Conservation (phyloP, 2,888 invertebrate species). For the Andrena praecox region DNA sequence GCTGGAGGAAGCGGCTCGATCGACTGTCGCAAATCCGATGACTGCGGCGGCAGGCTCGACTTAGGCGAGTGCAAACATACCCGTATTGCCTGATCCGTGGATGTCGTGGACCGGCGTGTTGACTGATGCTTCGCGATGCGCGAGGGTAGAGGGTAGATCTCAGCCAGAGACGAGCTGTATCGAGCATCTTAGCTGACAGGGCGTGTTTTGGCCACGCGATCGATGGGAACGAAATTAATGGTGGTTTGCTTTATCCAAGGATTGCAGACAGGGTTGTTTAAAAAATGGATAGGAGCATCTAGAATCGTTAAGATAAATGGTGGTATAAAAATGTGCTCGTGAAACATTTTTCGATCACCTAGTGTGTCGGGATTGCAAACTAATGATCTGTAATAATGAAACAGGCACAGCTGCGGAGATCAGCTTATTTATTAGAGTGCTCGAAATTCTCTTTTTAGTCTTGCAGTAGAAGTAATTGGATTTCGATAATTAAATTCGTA, state of each 20-base stretch:
- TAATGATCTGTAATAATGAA: too few relatives aligned
- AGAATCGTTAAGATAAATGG: background rate
- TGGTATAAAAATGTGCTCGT: background rate
- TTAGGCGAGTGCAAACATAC: constrained; percentile 19
- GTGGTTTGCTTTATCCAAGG: constrained; percentile 5
- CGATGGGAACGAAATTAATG: constrained; percentile 17
- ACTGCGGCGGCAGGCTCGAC: constrained; percentile 35
- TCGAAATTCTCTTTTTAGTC: background rate
- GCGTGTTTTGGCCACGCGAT: constrained; percentile 6
- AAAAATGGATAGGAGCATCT: background rate
- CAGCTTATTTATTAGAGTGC: background rate
- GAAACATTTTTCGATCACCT: background rate
- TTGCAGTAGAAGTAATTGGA: background rate
- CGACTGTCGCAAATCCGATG: constrained; percentile 71
- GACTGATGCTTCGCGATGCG: constrained; percentile 8
- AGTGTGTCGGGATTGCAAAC: too few relatives aligned
- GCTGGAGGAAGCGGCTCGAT: constrained; percentile 47
- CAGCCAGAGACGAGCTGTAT: background rate
- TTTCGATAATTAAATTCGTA: background rate
- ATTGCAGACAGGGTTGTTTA: background rate
- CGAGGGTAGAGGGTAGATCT: background rate
- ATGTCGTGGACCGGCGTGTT: constrained; percentile 12
- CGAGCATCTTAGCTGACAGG: background rate
- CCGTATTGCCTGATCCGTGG: constrained; percentile 5
- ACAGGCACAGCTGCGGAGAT: background rate